Conservation (phyloP, 2,888 invertebrate genomes). For the Atrina japonica region DNA sequence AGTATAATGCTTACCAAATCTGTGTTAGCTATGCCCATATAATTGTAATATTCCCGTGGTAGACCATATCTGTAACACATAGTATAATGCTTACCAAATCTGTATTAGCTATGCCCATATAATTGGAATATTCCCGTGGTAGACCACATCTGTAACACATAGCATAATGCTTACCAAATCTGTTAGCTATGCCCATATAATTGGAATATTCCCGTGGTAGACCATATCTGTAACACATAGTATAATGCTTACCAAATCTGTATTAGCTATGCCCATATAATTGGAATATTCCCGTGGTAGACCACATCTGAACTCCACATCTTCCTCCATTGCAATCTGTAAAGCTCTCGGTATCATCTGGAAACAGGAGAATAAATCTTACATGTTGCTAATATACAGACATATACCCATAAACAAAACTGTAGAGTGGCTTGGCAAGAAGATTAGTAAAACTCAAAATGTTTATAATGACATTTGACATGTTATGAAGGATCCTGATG, state of each 20-base stretch:
- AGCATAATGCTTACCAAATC: conserved; percentile 79
- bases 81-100: conserved; percentile 75
- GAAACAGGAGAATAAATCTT: conserved; percentile 23
- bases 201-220: conserved; percentile 90
- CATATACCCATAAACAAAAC: no score
- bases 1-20: conserved; percentile 79
- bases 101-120: conserved; percentile 88
- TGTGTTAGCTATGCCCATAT: conserved; percentile 88
- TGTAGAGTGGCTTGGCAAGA: no score
- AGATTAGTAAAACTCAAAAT: no score
- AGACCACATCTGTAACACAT: no score
- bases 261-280: conserved; percentile 87
- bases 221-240: no score
- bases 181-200: conserved; percentile 87
- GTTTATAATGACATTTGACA: no score
- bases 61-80: no score
- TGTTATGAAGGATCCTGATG: no score
- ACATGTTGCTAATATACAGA: no score
- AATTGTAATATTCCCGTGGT: conserved; percentile 89
- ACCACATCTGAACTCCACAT: conserved; percentile 88
- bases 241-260: conserved; percentile 81
- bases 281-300: conserved; percentile 90
- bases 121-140: conserved; percentile 89
- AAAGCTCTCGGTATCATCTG: conserved; percentile 88
- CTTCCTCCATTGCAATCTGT: conserved; percentile 86